A percentile compares a stretch with the other conserved stretches of the same genome.
These are phyloP conservation scores for Bombus sylvicola DNA, from an alignment of 1,140 invertebrate genomes.

Conservation along the genomic window DNA sequence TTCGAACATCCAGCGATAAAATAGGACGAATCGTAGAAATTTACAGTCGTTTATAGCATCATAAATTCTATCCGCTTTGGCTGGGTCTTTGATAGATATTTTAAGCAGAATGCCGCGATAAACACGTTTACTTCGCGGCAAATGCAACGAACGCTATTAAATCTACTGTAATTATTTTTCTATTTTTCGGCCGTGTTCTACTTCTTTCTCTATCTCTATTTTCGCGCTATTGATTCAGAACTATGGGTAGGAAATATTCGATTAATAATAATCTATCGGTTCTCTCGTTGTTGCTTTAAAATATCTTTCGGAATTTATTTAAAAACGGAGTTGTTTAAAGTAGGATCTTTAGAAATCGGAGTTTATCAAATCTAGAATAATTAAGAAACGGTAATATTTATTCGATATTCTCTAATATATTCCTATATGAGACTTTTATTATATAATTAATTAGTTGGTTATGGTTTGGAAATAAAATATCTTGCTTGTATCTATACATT, in stretches of 20 bases:
- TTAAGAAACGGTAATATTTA: neutral
- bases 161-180: neutral
- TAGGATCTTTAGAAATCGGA: neutral
- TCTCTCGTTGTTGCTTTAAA: neutral
- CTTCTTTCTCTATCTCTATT: neutral
- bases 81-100: neutral
- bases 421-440: neutral
- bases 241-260: neutral
- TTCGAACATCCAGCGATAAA: neutral
- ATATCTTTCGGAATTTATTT: too few species aligned
- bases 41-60: neutral
- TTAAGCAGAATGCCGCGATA: neutral
- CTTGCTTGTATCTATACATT: neutral
- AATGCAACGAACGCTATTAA: neutral
- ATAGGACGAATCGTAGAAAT: neutral
- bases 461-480: neutral
- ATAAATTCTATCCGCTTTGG: slow-evolving; percentile 1
- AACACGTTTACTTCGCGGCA: neutral
- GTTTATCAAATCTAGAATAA: neutral
- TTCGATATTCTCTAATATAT: neutral
- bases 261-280: neutral
- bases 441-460: neutral
- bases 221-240: neutral
- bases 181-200: neutral
- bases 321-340: neutral